Percentiles rank a stretch among this genome's conserved stretches.
These are phyloP conservation scores for Apeira syringaria DNA, from an alignment of 2,888 invertebrate genomes.

Conservation along the genomic window DNA sequence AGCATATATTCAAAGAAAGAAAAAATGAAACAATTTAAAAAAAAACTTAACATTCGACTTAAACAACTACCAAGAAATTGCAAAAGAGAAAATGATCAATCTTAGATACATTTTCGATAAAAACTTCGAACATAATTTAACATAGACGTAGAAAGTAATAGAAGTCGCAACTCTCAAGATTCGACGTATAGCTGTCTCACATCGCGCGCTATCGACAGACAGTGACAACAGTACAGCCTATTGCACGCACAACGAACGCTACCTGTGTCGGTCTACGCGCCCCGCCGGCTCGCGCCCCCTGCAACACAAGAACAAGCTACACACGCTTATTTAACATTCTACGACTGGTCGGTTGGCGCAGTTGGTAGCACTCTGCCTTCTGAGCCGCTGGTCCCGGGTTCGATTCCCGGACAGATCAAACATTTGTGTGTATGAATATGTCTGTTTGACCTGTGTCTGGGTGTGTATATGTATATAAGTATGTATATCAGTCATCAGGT, in stretches of 20 bases:
- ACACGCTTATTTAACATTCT: conserved; percentile 66
- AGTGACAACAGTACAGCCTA: conserved; percentile 83
- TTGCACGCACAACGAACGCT: conserved; percentile 83
- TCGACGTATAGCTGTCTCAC: conserved; percentile 74
- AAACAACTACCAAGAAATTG: too few relatives aligned
- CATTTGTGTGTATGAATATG: too few relatives aligned
- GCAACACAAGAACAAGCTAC: conserved; percentile 82
- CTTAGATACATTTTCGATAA: neutral
- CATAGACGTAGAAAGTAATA: conserved; percentile 26
- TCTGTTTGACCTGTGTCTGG: too few relatives aligned
- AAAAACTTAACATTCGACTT: neutral
- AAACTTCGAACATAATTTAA: neutral
- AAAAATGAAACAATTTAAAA: neutral
- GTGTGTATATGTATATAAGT: neutral
- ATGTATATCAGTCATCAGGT: neutral
- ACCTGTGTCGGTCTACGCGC: conserved; percentile 78
- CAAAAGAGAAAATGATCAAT: too few relatives aligned
- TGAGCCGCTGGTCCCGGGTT: too few relatives aligned
- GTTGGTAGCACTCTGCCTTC: too few relatives aligned
- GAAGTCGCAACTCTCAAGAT: conserved; percentile 38
- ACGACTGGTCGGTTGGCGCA: too few relatives aligned
- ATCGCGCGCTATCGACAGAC: conserved; percentile 79
- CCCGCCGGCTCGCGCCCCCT: conserved; percentile 76
- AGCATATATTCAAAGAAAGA: conserved; percentile 7
- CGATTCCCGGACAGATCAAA: too few relatives aligned